A percentile compares a stretch with the other conserved stretches of the same genome.
Conservation (phyloP, 2,113 vertebrate species). For the Callithrix jacchus region DNA sequence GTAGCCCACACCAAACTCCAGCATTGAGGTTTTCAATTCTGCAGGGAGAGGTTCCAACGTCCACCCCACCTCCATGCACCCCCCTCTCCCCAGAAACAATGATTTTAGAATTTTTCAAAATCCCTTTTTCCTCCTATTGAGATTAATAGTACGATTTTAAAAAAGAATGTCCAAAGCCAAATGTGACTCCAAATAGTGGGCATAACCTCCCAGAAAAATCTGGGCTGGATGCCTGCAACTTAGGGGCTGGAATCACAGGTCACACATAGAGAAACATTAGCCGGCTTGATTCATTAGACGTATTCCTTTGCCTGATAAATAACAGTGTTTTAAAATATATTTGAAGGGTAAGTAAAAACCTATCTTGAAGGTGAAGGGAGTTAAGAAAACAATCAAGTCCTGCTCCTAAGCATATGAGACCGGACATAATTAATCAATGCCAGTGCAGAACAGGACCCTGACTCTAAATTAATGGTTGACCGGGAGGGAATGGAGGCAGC, state of each 20-base stretch:
- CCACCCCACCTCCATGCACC: background rate
- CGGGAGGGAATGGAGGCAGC: fast-evolving
- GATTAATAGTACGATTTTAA: background rate
- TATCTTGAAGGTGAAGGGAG: slow-evolving; percentile 58
- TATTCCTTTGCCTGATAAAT: slow-evolving; percentile 3
- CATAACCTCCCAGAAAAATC: background rate
- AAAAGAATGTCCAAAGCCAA: slow-evolving; percentile 5
- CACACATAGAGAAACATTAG: background rate
- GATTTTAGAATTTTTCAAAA: slow-evolving; percentile 21
- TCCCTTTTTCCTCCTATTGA: background rate
- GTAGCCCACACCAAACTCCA: background rate
- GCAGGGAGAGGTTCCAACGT: background rate
- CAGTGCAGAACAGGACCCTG: slow-evolving; percentile 12
- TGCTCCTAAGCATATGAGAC: slow-evolving; percentile 47
- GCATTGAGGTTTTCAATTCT: background rate
- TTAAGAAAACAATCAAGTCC: slow-evolving; percentile 49
- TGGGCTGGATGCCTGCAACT: background rate
- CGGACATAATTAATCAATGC: slow-evolving; percentile 33
- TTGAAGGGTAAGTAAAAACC: slow-evolving; percentile 56
- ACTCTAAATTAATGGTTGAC: slow-evolving; percentile 23
- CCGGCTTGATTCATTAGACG: background rate
- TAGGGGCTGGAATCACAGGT: slow-evolving; percentile 25
- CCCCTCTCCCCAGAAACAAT: background rate
- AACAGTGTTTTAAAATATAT: slow-evolving; percentile 39
- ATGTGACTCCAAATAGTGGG: slow-evolving; percentile 21